Conservation (phyloP, 2,113 vertebrate species). For the Atractosteus spatula region DNA sequence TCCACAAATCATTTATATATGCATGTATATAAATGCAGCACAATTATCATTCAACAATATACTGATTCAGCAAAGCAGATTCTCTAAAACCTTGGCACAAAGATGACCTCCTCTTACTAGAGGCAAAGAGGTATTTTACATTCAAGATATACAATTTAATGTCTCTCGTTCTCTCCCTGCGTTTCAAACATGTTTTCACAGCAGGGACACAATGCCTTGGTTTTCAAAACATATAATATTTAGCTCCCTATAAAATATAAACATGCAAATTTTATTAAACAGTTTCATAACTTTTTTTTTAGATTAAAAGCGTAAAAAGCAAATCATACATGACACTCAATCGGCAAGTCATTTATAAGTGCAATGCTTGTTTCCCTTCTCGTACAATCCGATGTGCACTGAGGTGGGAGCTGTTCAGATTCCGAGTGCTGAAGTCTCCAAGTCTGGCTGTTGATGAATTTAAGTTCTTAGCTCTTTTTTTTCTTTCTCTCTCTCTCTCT, state of each 20-base stretch:
- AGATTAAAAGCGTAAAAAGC: constrained; percentile 65
- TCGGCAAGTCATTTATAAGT: constrained; percentile 49
- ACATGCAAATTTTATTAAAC: constrained; percentile 67
- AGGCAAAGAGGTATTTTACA: constrained; percentile 61
- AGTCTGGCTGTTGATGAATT: constrained; percentile 34
- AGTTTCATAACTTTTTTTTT: constrained; percentile 49
- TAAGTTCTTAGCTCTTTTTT: too few species aligned
- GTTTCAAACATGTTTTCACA: constrained; percentile 3
- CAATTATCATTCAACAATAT: constrained; percentile 61
- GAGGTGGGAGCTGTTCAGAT: constrained; percentile 65
- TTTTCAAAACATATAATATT: constrained; percentile 45
- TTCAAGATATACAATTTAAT: constrained; percentile 55
- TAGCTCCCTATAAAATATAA: constrained; percentile 44
- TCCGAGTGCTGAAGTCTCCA: constrained; percentile 64
- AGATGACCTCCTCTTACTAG: constrained; percentile 55
- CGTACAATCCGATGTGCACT: background rate
- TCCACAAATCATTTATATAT: constrained; percentile 68
- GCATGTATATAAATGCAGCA: constrained; percentile 64
- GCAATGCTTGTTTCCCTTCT: constrained; percentile 56
- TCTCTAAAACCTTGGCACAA: constrained; percentile 56
- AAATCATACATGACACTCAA: constrained; percentile 44
- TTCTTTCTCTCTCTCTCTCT: constrained; percentile 35
- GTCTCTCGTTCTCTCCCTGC: constrained; percentile 21
- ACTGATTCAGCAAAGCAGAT: constrained; percentile 60
- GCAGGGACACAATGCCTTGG: constrained; percentile 45